These are phyloP conservation scores for Naso thynnoides DNA, from an alignment of 2,797 vertebrate genomes.

Conservation along the genomic window DNA sequence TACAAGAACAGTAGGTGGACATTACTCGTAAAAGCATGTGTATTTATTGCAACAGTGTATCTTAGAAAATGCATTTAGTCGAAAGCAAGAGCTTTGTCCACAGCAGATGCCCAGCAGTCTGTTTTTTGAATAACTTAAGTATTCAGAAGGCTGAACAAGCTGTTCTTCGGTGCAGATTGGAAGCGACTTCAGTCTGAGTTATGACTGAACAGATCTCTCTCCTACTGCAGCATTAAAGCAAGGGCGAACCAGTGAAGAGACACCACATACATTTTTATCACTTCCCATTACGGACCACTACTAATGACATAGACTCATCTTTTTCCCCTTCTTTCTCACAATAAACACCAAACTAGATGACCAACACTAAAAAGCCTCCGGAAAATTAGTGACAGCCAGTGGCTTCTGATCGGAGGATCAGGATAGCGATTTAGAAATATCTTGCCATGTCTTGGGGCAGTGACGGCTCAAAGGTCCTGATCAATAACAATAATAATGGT, in stretches of 20 bases:
- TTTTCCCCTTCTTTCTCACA: slow-evolving; percentile 13
- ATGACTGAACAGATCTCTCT: slow-evolving; percentile 52
- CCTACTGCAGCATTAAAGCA: slow-evolving; percentile 29
- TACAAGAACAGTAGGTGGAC: slow-evolving; percentile 29
- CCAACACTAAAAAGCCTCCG: slow-evolving; percentile 37
- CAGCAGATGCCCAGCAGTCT: slow-evolving; percentile 73
- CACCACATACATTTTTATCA: slow-evolving; percentile 23
- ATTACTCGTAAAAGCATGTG: slow-evolving; percentile 32
- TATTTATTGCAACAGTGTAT: slow-evolving; percentile 57
- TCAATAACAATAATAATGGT: slow-evolving; percentile 67
- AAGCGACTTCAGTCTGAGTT: slow-evolving; percentile 51
- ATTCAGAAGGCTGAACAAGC: slow-evolving; percentile 56
- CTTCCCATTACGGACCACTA: slow-evolving; percentile 33
- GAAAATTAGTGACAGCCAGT: slow-evolving; percentile 61
- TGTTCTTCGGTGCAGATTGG: slow-evolving; percentile 55
- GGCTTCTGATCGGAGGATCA: slow-evolving; percentile 58
- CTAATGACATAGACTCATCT: slow-evolving; percentile 11
- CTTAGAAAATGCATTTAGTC: slow-evolving; percentile 48
- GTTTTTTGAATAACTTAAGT: slow-evolving; percentile 57
- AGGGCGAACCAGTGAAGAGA: slow-evolving; percentile 29
- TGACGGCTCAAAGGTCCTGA: slow-evolving; percentile 42
- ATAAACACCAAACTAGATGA: slow-evolving; percentile 29
- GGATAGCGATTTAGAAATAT: slow-evolving; percentile 65
- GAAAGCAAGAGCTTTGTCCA: slow-evolving; percentile 54
- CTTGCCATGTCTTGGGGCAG: slow-evolving; percentile 29